Conservation (phyloP, 1,140 invertebrate genomes). For the Temnothorax longispinosus region DNA sequence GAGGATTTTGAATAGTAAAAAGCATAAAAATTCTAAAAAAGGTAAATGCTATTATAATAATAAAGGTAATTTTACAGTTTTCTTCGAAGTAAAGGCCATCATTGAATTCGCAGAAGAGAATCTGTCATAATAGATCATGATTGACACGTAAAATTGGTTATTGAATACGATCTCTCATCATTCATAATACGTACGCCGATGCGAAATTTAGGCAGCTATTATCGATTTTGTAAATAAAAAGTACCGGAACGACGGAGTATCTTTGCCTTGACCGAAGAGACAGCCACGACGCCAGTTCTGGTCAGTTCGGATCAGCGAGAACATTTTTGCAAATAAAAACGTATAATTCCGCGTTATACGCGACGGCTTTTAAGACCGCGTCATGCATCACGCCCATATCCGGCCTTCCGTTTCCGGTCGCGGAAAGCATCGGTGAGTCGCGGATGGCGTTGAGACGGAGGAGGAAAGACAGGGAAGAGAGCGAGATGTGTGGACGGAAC, state of each 20-base stretch:
- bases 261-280: neutral
- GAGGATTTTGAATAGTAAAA: neutral
- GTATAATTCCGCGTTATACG: slow-evolving; percentile 37
- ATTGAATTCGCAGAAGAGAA: neutral
- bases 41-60: neutral
- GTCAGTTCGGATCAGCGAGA: neutral
- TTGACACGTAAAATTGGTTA: neutral
- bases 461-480: neutral
- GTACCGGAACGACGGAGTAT: neutral
- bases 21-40: neutral
- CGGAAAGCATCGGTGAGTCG: slow-evolving; percentile 29
- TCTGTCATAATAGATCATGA: neutral
- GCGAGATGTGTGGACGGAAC: too few relatives aligned
- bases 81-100: neutral
- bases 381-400: slow-evolving; percentile 64
- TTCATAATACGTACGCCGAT: neutral
- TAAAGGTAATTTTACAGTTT: neutral
- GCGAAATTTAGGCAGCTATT: neutral
- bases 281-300: neutral
- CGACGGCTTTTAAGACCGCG: slow-evolving; percentile 27
- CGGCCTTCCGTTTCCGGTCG: slow-evolving; percentile 59
- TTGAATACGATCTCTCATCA: neutral
- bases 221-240: slow-evolving; percentile 30
- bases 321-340: slow-evolving; percentile 21
- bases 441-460: neutral